Conservation (phyloP, 2,113 vertebrate species). For the Noturus placidus region DNA sequence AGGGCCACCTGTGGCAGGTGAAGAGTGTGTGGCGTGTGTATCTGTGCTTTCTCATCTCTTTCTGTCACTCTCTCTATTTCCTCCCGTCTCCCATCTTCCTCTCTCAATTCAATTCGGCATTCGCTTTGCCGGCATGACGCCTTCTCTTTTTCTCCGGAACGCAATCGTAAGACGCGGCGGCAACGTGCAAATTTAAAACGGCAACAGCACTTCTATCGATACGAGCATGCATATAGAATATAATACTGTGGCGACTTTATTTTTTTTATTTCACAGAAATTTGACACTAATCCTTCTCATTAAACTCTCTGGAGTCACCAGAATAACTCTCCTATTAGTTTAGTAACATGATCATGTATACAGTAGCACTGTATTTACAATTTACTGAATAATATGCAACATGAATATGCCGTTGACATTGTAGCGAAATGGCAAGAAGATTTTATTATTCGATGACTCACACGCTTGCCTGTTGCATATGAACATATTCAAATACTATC, state of each 20-base stretch:
- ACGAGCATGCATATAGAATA: neutral
- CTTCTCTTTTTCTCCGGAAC: neutral
- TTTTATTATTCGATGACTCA: neutral
- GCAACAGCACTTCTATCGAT: neutral
- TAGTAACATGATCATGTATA: neutral
- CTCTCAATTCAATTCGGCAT: neutral
- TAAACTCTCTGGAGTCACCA: neutral
- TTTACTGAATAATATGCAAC: too few relatives aligned
- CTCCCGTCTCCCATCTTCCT: neutral
- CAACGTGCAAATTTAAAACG: neutral
- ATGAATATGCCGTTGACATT: neutral
- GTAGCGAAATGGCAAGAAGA: neutral
- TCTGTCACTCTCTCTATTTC: constrained; percentile 21
- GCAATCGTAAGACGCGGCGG: neutral
- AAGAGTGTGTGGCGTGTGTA: constrained; percentile 51
- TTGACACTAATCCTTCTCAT: neutral
- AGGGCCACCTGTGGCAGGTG: constrained; percentile 72
- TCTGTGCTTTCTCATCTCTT: constrained; percentile 36
- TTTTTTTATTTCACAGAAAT: neutral
- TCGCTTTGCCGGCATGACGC: too few relatives aligned
- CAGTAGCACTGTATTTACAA: too few relatives aligned
- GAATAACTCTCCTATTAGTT: neutral
- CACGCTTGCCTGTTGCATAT: neutral
- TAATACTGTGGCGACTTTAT: neutral
- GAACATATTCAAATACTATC: neutral